These are phyloP conservation scores for Synergus itoensis DNA, from an alignment of 2,888 invertebrate genomes.

Conservation along the genomic window DNA sequence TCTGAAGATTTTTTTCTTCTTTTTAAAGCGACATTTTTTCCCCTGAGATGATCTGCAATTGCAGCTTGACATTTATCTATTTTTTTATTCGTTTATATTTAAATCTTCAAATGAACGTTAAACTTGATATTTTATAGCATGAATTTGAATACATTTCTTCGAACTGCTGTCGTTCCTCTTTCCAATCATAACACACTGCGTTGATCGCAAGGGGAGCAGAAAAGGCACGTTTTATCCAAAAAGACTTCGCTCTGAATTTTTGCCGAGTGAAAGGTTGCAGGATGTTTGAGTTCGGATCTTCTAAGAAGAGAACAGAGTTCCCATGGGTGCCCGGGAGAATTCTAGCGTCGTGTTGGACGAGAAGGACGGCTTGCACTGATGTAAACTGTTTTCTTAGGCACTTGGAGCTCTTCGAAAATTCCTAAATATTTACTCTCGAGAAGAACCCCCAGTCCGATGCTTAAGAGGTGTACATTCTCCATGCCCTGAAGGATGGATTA, in stretches of 20 bases:
- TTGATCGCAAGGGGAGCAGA: constrained; percentile 8
- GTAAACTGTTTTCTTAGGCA: constrained; percentile 76
- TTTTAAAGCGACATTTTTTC: background rate
- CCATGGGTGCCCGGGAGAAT: constrained; percentile 45
- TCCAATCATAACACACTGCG: background rate
- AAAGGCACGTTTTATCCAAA: constrained; percentile 32
- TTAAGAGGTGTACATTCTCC: constrained; percentile 46
- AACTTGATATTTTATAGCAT: background rate
- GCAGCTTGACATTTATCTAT: background rate
- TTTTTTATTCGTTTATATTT: background rate
- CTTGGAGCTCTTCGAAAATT: constrained; percentile 73
- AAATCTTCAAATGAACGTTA: background rate
- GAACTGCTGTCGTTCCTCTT: background rate
- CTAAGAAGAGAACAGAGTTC: constrained; percentile 35
- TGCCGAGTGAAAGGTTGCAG: constrained; percentile 40
- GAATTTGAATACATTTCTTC: constrained; percentile 13
- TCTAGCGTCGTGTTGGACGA: constrained; percentile 53
- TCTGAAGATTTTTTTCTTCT: background rate
- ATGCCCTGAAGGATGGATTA: constrained; percentile 68
- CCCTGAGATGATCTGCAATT: background rate
- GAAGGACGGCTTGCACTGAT: constrained; percentile 54
- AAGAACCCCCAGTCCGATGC: constrained; percentile 58
- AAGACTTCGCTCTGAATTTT: constrained; percentile 30
- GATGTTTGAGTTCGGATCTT: constrained; percentile 46
- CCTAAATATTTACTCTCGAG: constrained; percentile 75